Conservation (phyloP, 2,888 invertebrate species). For the Cosmia trapezina region DNA sequence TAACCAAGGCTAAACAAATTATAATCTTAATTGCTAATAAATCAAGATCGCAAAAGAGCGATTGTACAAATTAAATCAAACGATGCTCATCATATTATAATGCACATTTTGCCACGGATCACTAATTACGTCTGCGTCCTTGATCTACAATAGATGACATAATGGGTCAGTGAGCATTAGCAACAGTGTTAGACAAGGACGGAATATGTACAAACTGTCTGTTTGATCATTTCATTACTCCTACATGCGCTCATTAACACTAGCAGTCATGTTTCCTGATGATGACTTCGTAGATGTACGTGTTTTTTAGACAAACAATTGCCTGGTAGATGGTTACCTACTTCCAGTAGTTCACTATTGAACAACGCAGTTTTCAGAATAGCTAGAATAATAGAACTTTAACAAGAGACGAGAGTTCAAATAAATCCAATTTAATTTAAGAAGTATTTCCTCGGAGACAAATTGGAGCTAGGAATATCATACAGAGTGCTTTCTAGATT, state of each 20-base stretch:
- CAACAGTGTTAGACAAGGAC: conserved; percentile 54
- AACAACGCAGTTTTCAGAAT: neutral
- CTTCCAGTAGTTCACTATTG: neutral
- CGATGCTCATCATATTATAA: conserved; percentile 42
- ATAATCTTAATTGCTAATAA: conserved; percentile 49
- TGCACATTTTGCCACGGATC: conserved; percentile 63
- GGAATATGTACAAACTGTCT: conserved; percentile 34
- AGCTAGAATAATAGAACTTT: neutral
- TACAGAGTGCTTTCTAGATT: conserved; percentile 3
- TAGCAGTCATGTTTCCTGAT: conserved; percentile 29
- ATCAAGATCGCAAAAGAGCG: conserved; percentile 30
- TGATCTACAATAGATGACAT: conserved; percentile 71
- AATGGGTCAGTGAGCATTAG: conserved; percentile 65
- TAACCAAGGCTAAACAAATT: conserved; percentile 31
- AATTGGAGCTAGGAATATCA: conserved; percentile 3
- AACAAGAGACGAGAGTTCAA: neutral
- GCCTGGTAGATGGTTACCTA: neutral
- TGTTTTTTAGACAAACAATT: conserved; percentile 12
- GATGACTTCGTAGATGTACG: conserved; percentile 8
- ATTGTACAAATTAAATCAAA: conserved; percentile 43
- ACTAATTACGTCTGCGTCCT: conserved; percentile 72
- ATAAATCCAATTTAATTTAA: conserved; percentile 1
- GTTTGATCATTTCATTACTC: conserved; percentile 56
- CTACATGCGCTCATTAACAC: conserved; percentile 54
- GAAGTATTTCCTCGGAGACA: neutral